phyloP scores from a whole-genome alignment of 2,888 invertebrate species.

The Heliconius cydno region DNA sequence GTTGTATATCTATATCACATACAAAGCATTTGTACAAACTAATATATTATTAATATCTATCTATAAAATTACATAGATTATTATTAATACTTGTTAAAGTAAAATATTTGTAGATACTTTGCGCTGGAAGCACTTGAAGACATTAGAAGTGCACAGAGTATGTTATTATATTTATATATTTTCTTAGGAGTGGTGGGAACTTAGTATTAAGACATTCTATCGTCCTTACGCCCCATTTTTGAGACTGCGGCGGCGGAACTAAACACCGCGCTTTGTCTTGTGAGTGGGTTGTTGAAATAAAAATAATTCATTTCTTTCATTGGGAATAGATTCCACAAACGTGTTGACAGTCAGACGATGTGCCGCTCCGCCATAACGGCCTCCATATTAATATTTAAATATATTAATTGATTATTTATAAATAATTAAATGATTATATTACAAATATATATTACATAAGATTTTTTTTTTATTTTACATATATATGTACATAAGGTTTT shows the following conservation, averaged over 20 bases:
- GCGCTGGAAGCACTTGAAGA: conserved; percentile 29
- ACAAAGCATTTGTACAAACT: conserved; percentile 50
- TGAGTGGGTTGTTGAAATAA: too few species aligned
- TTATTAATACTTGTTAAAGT: conserved; percentile 24
- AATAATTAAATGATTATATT: conserved; percentile 5
- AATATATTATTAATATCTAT: conserved; percentile 32
- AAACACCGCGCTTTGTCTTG: not conserved
- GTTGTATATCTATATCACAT: conserved; percentile 80
- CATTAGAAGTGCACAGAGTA: not conserved
- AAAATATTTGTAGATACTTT: not conserved
- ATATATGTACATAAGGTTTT: not conserved
- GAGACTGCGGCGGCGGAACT: not conserved
- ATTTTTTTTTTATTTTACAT: not conserved
- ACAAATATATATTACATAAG: too few species aligned
- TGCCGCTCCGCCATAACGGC: not conserved
- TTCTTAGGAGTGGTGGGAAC: too few species aligned
- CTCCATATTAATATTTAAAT: conserved; percentile 16
- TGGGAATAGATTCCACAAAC: not conserved
- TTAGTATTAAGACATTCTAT: not conserved
- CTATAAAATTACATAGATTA: not conserved
- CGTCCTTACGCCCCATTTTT: not conserved
- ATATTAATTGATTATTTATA: conserved; percentile 20
- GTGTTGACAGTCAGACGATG: not conserved
- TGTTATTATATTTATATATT: conserved; percentile 8
- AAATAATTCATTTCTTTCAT: too few species aligned